phyloP scores from a whole-genome alignment of 2,888 invertebrate genomes.

The Macaria notata region DNA sequence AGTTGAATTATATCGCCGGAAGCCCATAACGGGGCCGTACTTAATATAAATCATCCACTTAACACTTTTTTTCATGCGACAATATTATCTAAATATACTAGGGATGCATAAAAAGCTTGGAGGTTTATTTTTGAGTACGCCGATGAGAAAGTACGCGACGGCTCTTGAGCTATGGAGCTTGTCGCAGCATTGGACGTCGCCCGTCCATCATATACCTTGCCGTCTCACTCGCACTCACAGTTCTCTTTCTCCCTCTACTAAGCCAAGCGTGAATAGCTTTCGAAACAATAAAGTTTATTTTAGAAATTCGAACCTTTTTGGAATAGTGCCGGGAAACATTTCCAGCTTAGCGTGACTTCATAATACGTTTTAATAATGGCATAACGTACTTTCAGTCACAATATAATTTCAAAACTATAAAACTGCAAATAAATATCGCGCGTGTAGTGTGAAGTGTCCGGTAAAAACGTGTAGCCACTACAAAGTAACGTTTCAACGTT shows the following conservation, averaged over 20 bases:
- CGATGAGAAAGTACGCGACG: constrained; percentile 77
- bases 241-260: constrained; percentile 43
- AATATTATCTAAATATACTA: constrained; percentile 75
- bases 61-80: constrained; percentile 76
- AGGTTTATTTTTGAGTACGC: constrained; percentile 72
- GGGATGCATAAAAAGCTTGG: constrained; percentile 71
- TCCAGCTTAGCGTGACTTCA: constrained; percentile 17
- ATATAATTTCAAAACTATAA: constrained; percentile 6
- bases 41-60: constrained; percentile 81
- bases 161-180: constrained; percentile 68
- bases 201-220: constrained; percentile 68
- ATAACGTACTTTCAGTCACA: not conserved
- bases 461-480: constrained; percentile 33
- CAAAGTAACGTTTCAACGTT: constrained; percentile 36
- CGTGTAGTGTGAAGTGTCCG: constrained; percentile 20
- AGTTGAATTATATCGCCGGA: constrained; percentile 73
- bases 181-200: constrained; percentile 64
- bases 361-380: constrained; percentile 8
- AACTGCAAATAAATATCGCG: constrained; percentile 14
- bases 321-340: constrained; percentile 37
- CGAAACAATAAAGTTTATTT: constrained; percentile 72
- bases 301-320: constrained; percentile 60
- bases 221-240: constrained; percentile 48
- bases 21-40: constrained; percentile 68
- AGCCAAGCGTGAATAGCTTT: constrained; percentile 63